Evolutionary conservation across 1,140 invertebrate genomes (phyloP), one percentile per base, ranked within the genome.

Genomic region (Cyphomyrmex costatus): DNA sequence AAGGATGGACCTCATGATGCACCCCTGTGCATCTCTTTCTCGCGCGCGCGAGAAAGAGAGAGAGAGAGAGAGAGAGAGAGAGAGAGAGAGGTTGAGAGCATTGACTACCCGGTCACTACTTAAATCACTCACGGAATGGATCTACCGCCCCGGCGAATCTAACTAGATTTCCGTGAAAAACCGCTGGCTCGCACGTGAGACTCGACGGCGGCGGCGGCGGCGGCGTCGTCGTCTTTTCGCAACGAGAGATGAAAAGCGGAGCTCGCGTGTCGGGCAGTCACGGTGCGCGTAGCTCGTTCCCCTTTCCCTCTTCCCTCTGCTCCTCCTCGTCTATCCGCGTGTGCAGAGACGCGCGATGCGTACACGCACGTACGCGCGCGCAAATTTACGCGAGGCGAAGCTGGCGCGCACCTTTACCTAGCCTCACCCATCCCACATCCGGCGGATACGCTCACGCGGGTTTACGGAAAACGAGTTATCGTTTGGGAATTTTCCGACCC

Each of bases 101-200:
- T 93, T 90, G 92, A 92, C 90, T 91, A 88, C 12, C 33, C 85
- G 91, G 88, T 73, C 87, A 92, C 92, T 93, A 88, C 91, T 94
- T 94, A 94, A 94, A 94, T 94, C 93, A 94, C 93, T 91, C 87
- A 14, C 30, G 90, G 73, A 88, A 89, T 87, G 88, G 56, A 77
- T 70, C 63, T 86, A 77, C 71, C 49, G 71, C 77, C 21, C 24
- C 16, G 42, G 51, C 85, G 89, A 86, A 92, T 92, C 83, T 65
- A 58, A 46, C 66, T 61, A 73, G 79, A 73, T 49, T 33, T 70
- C 33, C 27, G 49, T 80, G 79, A 83, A 83, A 83, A 83, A 74
- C 68, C 79, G 71, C 79, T 70, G 78, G 53, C 79, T 56, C 79
- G 56, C 79, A 49, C 68, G 79, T 73, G 79, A 83, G 79, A 83